A percentile compares a stretch with the other conserved stretches of the same genome.
These are phyloP conservation scores for Pseudopipra pipra DNA, from an alignment of 2,113 vertebrate genomes.

Conservation along the genomic window DNA sequence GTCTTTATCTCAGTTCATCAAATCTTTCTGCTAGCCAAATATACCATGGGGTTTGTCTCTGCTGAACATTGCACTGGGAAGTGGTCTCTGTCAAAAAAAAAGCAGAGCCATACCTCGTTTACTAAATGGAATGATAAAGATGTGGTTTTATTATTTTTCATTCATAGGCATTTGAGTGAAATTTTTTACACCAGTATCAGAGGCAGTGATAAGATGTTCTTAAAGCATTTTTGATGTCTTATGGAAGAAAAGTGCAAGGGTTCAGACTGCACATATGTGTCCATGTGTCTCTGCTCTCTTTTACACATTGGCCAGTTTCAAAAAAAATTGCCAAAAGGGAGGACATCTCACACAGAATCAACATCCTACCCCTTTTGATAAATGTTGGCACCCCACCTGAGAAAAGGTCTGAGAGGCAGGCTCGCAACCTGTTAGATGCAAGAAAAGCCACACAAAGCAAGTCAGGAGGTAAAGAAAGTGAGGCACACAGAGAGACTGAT, in stretches of 20 bases:
- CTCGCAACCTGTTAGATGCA: not conserved
- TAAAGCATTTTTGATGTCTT: not conserved
- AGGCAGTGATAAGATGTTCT: not conserved
- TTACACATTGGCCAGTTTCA: not conserved
- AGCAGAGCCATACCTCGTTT: not conserved
- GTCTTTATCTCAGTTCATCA: not conserved
- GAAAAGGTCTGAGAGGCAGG: not conserved
- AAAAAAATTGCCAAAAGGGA: not conserved
- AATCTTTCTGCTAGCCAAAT: not conserved
- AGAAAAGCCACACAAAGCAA: not conserved
- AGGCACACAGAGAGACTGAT: not conserved
- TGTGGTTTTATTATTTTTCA: not conserved
- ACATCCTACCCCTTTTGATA: not conserved
- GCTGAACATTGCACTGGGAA: not conserved
- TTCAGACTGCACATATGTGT: not conserved
- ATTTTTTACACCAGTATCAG: not conserved
- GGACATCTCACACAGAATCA: not conserved
- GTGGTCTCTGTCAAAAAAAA: not conserved
- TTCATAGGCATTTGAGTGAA: not conserved
- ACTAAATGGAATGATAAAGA: not conserved
- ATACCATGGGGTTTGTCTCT: not conserved
- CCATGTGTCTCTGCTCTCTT: not conserved
- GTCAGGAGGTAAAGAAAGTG: not conserved
- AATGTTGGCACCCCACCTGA: not conserved
- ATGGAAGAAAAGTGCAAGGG: not conserved